A percentile compares a stretch with the other conserved stretches of the same genome.
Conservation (phyloP, 2,113 vertebrate species). For the Hippocampus abdominalis region DNA sequence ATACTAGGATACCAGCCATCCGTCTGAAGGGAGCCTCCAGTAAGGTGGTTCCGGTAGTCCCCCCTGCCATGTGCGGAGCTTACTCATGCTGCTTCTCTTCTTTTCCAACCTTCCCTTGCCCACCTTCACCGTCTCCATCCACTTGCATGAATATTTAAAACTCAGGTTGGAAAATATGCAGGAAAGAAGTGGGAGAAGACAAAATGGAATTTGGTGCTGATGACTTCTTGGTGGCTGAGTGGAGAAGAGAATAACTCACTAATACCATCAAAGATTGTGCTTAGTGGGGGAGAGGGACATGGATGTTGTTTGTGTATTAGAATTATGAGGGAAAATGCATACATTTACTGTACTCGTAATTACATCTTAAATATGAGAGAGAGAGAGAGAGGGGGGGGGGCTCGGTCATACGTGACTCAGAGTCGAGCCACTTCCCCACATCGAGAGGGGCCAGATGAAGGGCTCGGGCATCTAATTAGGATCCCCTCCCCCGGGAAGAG, state of each 20-base stretch:
- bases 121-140: conserved; percentile 49
- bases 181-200: conserved; percentile 30
- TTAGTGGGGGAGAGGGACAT: not conserved
- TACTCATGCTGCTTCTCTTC: conserved; percentile 28
- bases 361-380: too few species aligned
- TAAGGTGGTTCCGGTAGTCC: conserved; percentile 30
- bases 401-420: too few species aligned
- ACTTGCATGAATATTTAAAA: conserved; percentile 71
- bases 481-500: too few species aligned
- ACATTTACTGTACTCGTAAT: not conserved
- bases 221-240: conserved; percentile 5
- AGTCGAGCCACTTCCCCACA: too few species aligned
- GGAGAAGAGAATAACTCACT: not conserved
- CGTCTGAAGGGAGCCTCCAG: conserved; percentile 52
- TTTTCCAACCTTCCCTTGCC: conserved; percentile 29
- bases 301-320: not conserved
- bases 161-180: conserved; percentile 56
- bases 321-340: not conserved
- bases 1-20: conserved; percentile 42
- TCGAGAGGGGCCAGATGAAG: too few species aligned
- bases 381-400: too few species aligned
- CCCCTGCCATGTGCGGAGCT: conserved; percentile 12
- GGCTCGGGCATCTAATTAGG: too few species aligned
- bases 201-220: conserved; percentile 26
- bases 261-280: not conserved